These are phyloP conservation scores for Saccostrea glomerata DNA, from an alignment of 1,140 invertebrate species.

Conservation along the genomic window DNA sequence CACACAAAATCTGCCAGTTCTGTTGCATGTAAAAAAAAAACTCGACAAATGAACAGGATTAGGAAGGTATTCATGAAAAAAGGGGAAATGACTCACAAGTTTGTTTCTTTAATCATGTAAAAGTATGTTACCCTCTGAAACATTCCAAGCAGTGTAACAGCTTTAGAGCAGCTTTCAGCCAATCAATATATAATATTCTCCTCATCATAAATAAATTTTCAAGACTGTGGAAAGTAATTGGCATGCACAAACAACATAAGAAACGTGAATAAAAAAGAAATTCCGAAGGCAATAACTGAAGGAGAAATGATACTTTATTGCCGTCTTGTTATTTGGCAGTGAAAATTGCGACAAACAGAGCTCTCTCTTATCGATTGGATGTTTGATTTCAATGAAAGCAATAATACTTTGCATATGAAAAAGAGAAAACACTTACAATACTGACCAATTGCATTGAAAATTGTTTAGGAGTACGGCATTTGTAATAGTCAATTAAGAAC, in stretches of 20 bases:
- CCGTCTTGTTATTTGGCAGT: neutral
- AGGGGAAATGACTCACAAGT: conserved; percentile 28
- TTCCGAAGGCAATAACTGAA: neutral
- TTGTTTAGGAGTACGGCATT: too few species aligned
- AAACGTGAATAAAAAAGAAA: neutral
- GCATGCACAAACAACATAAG: neutral
- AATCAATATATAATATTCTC: conserved; percentile 30
- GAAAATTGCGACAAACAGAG: neutral
- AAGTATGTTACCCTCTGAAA: neutral
- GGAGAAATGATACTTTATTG: neutral
- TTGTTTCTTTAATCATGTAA: conserved; percentile 17
- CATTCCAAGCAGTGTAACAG: conserved; percentile 4
- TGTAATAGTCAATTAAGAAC: too few species aligned
- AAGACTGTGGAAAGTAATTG: neutral
- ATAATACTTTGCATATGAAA: too few species aligned
- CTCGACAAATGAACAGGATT: neutral
- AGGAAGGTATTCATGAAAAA: neutral
- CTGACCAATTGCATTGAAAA: too few species aligned
- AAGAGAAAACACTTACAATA: too few species aligned
- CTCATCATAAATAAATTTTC: conserved; percentile 19
- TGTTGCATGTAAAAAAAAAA: neutral
- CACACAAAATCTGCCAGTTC: too few species aligned
- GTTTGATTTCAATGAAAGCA: too few species aligned
- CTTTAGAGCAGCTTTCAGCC: conserved; percentile 1
- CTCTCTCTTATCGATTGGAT: too few species aligned